A percentile compares a stretch with the other conserved stretches of the same genome.
phyloP scores from a whole-genome alignment of 2,888 invertebrate genomes.

The Slavum lentiscoides region DNA sequence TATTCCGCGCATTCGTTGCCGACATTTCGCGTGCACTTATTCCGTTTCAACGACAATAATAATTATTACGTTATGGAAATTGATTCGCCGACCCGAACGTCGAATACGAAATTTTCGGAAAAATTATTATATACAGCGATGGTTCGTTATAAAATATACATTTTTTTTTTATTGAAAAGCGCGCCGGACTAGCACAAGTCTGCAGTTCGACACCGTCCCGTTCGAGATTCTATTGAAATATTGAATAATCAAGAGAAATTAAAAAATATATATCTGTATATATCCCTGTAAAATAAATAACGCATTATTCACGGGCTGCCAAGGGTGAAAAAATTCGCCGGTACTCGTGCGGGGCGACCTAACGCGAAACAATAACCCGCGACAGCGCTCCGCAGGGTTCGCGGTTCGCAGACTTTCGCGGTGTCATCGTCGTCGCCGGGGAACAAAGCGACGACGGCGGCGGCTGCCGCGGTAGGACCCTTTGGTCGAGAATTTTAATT shows the following conservation, averaged over 20 bases:
- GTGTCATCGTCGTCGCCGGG: background rate
- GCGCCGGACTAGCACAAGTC: too few relatives aligned
- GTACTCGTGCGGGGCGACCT: background rate
- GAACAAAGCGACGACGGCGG: conserved; percentile 39
- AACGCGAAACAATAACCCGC: conserved; percentile 41
- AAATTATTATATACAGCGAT: too few relatives aligned
- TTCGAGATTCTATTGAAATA: too few relatives aligned
- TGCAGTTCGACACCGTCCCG: too few relatives aligned
- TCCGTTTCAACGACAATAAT: too few relatives aligned
- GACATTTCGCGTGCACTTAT: too few relatives aligned
- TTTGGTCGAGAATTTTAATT: conserved; percentile 52
- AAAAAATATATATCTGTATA: background rate
- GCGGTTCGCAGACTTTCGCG: conserved; percentile 35
- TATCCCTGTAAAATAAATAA: conserved; percentile 7
- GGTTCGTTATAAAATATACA: too few relatives aligned
- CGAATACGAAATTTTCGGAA: too few relatives aligned
- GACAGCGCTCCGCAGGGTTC: background rate
- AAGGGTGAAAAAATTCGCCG: conserved; percentile 38
- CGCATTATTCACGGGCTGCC: conserved; percentile 11
- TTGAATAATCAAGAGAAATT: conserved; percentile 6
- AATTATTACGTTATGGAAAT: too few relatives aligned
- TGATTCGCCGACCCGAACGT: too few relatives aligned
- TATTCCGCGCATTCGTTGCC: too few relatives aligned
- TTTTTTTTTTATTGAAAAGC: too few relatives aligned
- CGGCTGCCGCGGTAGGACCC: conserved; percentile 1